These are phyloP conservation scores for Perca schrenkii DNA, from an alignment of 2,113 vertebrate species.

Conservation along the genomic window DNA sequence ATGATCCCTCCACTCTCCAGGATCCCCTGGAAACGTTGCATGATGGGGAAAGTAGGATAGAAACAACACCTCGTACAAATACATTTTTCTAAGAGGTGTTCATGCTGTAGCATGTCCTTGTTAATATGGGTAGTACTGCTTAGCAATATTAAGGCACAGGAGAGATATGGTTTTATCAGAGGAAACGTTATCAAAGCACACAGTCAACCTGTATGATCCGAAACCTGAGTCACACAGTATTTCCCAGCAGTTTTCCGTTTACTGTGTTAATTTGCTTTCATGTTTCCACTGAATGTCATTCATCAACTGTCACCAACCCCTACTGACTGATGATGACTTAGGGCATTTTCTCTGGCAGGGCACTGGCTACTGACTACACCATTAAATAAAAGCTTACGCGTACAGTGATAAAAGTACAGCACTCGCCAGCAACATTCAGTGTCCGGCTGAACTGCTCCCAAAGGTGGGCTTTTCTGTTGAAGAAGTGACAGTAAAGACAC, in stretches of 20 bases:
- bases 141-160: neutral
- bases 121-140: constrained; percentile 18
- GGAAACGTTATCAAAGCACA: constrained; percentile 13
- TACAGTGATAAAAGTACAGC: too few species aligned
- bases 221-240: neutral
- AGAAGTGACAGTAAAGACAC: too few species aligned
- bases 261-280: neutral
- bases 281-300: neutral
- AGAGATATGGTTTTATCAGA: constrained; percentile 3
- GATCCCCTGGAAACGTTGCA: constrained; percentile 45
- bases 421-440: too few species aligned
- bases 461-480: too few species aligned
- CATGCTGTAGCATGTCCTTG: constrained; percentile 6
- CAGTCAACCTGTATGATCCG: neutral
- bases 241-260: constrained; percentile 19
- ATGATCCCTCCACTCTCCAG: constrained; percentile 50
- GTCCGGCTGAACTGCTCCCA: too few species aligned
- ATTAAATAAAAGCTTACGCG: too few species aligned
- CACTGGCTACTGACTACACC: too few species aligned
- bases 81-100: constrained; percentile 2
- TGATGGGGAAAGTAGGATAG: neutral
- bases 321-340: neutral
- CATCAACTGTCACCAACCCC: neutral
- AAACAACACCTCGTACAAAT: neutral
- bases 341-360: too few species aligned